Percentiles rank a stretch among this genome's conserved stretches.
These are phyloP conservation scores for Hipparchia sbordonii DNA, from an alignment of 2,888 invertebrate species.

Conservation along the genomic window DNA sequence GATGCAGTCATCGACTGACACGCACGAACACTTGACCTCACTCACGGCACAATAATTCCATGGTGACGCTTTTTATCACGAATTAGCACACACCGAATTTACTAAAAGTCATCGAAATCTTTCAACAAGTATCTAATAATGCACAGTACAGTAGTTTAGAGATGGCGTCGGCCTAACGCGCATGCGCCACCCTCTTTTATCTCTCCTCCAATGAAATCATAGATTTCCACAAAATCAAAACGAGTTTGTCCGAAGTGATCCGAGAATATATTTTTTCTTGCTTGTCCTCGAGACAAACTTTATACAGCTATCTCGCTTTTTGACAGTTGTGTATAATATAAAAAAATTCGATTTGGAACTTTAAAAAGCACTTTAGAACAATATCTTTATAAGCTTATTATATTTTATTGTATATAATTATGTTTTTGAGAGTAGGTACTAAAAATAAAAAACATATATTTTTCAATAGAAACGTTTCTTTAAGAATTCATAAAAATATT, in stretches of 20 bases:
- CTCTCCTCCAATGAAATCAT: constrained; percentile 64
- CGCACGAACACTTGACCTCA: constrained; percentile 60
- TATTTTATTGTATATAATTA: no score
- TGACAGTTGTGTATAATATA: constrained; percentile 26
- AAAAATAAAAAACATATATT: no score
- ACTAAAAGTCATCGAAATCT: constrained; percentile 62
- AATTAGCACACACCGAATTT: constrained; percentile 61
- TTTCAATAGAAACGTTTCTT: no score
- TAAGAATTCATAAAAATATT: no score
- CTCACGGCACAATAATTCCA: constrained; percentile 63
- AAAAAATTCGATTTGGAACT: constrained; percentile 20
- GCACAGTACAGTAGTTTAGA: constrained; percentile 78
- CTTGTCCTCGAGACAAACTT: not conserved
- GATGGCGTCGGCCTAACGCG: constrained; percentile 84
- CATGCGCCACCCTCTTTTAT: constrained; percentile 79
- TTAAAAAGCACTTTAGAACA: not conserved
- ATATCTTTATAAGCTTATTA: not conserved
- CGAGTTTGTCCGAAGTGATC: constrained; percentile 58
- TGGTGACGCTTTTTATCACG: constrained; percentile 65
- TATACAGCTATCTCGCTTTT: constrained; percentile 46
- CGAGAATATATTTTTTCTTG: constrained; percentile 48
- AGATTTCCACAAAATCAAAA: constrained; percentile 41
- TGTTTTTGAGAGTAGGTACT: no score
- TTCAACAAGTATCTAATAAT: constrained; percentile 56
- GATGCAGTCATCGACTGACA: constrained; percentile 55